A percentile compares a stretch with the other conserved stretches of the same genome.
Evolutionary conservation across 1,140 invertebrate genomes (phyloP).

Genomic region (Drosophila baimaii): DNA sequence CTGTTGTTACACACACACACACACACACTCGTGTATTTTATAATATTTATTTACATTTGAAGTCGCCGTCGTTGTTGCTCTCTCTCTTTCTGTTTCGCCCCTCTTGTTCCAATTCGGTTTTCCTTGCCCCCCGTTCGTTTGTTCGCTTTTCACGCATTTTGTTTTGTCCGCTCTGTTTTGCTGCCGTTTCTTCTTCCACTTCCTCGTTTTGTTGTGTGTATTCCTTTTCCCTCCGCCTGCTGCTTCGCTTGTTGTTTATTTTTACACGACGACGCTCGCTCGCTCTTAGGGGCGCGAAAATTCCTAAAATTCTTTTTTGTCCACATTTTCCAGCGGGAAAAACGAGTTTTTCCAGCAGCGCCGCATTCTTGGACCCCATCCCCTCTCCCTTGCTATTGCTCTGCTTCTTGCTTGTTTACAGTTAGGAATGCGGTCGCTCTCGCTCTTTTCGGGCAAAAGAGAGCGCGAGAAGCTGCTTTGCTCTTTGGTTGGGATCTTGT

Average conservation of each 20-base stretch:
- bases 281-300: conserved; percentile 56
- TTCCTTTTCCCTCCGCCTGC: conserved; percentile 17
- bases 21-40: conserved; percentile 52
- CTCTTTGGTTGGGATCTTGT: conserved; percentile 20
- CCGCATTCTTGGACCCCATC: conserved; percentile 51
- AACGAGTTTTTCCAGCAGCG: conserved; percentile 77
- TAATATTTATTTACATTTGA: conserved; percentile 73
- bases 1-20: conserved; percentile 28
- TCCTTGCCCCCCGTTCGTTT: conserved; percentile 32
- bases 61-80: conserved; percentile 43
- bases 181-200: conserved; percentile 34
- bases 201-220: conserved; percentile 59
- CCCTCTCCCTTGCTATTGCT: conserved; percentile 11
- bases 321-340: conserved; percentile 74
- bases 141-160: conserved; percentile 57
- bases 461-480: conserved; percentile 33
- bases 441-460: conserved; percentile 42
- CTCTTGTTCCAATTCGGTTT: conserved; percentile 30
- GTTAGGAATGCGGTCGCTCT: conserved; percentile 77
- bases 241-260: conserved; percentile 57
- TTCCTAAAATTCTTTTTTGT: conserved; percentile 78
- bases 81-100: conserved; percentile 46
- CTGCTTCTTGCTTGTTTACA: conserved; percentile 76
- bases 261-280: conserved; percentile 42
- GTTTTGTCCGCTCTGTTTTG: conserved; percentile 62